Percentiles rank a stretch among this genome's conserved stretches.
These are phyloP conservation scores for Myrmecophaga tridactyla DNA, from an alignment of 2,113 vertebrate genomes.

Conservation along the genomic window DNA sequence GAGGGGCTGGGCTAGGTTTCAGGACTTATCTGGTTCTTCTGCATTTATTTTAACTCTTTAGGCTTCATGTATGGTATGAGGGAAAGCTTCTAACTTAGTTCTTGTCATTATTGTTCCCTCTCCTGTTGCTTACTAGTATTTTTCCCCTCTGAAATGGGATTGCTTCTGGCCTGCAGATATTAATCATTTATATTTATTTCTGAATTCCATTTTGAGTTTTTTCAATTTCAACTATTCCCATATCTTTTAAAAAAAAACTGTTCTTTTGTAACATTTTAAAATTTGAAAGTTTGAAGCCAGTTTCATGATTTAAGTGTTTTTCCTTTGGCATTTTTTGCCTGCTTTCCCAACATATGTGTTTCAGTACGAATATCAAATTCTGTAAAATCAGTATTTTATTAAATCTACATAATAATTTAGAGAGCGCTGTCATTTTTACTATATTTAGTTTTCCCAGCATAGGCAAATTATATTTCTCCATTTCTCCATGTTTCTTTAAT, in stretches of 20 bases:
- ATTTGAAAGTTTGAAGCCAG: conserved; percentile 48
- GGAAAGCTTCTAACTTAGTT: background rate
- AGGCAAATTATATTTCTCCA: conserved; percentile 64
- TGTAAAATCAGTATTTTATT: conserved; percentile 72
- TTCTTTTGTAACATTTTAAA: conserved; percentile 50
- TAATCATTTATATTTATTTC: conserved; percentile 4
- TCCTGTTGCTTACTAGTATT: background rate
- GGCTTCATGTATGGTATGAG: background rate
- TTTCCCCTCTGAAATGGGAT: background rate
- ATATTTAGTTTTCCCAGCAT: conserved; percentile 74
- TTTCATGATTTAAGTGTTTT: conserved; percentile 41
- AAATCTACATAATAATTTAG: conserved; percentile 75
- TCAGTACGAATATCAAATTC: conserved; percentile 66
- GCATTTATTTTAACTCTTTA: background rate
- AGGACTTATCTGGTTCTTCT: too few relatives aligned
- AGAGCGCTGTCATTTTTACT: conserved; percentile 73
- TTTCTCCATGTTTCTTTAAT: conserved; percentile 61
- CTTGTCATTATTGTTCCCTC: background rate
- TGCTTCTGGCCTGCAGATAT: background rate
- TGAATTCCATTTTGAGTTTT: conserved; percentile 50
- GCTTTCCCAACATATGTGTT: conserved; percentile 51
- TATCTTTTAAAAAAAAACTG: conserved; percentile 21
- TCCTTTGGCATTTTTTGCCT: conserved; percentile 43
- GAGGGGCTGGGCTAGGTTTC: too few relatives aligned
- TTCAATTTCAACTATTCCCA: background rate